Evolutionary conservation across 2,113 vertebrate species (phyloP), one percentile per base, ranked within the genome.

Genomic region (Mola mola): DNA sequence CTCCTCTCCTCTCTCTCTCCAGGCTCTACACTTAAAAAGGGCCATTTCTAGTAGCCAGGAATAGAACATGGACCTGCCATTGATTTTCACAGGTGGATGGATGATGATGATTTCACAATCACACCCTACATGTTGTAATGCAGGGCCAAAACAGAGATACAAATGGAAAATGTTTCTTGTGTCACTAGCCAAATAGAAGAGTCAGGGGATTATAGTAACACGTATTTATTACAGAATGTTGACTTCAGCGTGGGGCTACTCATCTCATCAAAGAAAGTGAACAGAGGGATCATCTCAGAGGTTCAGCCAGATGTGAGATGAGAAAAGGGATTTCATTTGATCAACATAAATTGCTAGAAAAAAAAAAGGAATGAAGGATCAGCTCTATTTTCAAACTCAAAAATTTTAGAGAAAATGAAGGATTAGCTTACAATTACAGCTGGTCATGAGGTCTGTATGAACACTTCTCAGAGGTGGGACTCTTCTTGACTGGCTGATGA

Each of bases 21-120:
- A 55, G 69, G 61, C 76, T 75, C 68, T 62, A 61, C 78, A 85
- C 78, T 75, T 74, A 72, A 82, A 81, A 85, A 84, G 77, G 75
- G 83, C 76, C 81, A 87, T 90, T 89, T 87, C 75, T 87, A 85
- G 81, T 83, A 73, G 52, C 86, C 85, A 79, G 84, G 84, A 91
- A 90, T 87, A 90, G 89, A 90, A 90, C 84, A 81, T 72, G 81
- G 87, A 85, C 61, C 66, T 82, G 85, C 78, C 78, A 88, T 89
- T 87, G 89, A 91, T 90, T 90, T 91, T 70, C 67, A 80, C 77
- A 49, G 72, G 71, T n/a, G n/a, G n/a, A n/a, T 81, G 58, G 52
- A 60, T 77, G 60, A 86, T 83, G 63, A 76, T 87, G 68, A 87
- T 87, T 86, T 70, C 77, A 75, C 68, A 79, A 78, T 78, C 73